Evolutionary conservation across 2,797 vertebrate species (phyloP).

Genomic region (Paramormyrops hopkinsi): DNA sequence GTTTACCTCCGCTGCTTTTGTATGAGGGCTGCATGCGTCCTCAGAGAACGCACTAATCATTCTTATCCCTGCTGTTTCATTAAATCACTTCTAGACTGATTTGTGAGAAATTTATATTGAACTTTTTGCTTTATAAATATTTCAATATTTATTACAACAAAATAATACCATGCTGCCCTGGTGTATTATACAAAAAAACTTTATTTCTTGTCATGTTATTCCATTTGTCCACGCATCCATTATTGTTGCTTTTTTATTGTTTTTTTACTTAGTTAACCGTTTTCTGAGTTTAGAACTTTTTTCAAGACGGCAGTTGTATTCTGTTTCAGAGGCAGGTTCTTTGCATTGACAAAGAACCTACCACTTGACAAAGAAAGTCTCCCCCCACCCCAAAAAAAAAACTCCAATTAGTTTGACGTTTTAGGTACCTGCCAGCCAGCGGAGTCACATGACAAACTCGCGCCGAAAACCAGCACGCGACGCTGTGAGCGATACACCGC

Average conservation of each 20-base stretch:
- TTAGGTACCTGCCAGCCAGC: background rate
- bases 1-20: background rate
- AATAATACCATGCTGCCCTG: background rate
- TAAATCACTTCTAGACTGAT: background rate
- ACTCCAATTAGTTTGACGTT: background rate
- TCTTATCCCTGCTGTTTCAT: background rate
- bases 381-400: background rate
- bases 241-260: background rate
- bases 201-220: background rate
- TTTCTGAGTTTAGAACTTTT: background rate
- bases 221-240: background rate
- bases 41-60: background rate
- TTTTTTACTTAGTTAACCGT: background rate
- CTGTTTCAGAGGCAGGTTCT: background rate
- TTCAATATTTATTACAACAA: background rate
- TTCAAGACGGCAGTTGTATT: background rate
- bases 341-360: too few relatives aligned
- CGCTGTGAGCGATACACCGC: background rate
- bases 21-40: background rate
- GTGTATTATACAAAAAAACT: background rate
- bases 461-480: background rate
- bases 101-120: background rate
- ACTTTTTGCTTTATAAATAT: background rate
- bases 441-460: slow-evolving; percentile 5
- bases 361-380: background rate